Evolutionary conservation across 2,888 invertebrate species (phyloP), one percentile per base, ranked within the genome.

Genomic region (Coronaproctus castanopsis): DNA sequence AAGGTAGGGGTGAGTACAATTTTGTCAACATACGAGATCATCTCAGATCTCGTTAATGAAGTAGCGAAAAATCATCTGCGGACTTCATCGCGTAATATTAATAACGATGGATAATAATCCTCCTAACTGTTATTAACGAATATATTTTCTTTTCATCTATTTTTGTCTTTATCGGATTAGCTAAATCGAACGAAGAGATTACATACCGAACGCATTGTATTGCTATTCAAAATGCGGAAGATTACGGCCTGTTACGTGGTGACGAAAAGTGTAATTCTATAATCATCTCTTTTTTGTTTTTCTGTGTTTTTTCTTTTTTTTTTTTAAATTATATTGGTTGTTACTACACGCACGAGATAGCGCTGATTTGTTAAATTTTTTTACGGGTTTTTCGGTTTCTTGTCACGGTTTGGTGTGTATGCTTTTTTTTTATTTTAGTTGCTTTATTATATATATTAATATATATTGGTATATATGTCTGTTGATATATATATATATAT

Each of bases 381-480:
- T 57, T 24, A 49, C 21, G 21, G 49, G 57, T 50, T 54, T 24
- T 21, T 14, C 23, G 51, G 20, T 21, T 49, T 55, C 14, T 23
- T 55, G 24, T 20, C 48, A 21, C 49, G 22, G 49, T 48, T n/a
- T 24, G 24, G 53, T 57, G 24, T 53, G 54, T 58, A n/a, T 53
- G 57, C 21, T 63, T 5, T 21, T 50, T 22, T 58, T 62, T 57
- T 61, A 58, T 58, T 64, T 62, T 59, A 22, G 49, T 64, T 62
- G 57, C 55, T 60, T 55, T 57, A 36, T 57, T 21, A 54, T 62
- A 65, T 67, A 68, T 66, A 67, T 66, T 69, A 66, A 64, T 66
- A 65, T 66, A 67, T 67, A 64, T 65, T 68, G n/a, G n/a, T n/a
- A n/a, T n/a, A n/a, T n/a, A n/a, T n/a, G n/a, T n/a, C n/a, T n/a